Conservation (phyloP, 2,888 invertebrate species). For the Drosophila atripex region DNA sequence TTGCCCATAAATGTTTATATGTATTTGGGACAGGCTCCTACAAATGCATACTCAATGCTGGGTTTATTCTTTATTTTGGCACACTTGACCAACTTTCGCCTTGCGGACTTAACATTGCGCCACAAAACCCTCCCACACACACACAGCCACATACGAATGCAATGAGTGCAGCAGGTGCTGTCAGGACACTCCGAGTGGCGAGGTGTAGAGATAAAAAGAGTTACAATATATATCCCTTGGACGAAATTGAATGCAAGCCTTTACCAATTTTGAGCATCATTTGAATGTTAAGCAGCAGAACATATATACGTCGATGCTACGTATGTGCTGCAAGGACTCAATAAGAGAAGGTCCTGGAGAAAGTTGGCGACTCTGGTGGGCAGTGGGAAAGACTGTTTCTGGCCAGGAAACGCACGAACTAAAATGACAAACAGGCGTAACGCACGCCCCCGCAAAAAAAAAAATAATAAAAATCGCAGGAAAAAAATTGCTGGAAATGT, state of each 20-base stretch:
- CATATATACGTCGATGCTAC: slow-evolving; percentile 70
- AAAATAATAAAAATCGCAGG: slow-evolving; percentile 24
- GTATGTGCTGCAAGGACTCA: slow-evolving; percentile 7
- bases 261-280: slow-evolving; percentile 64
- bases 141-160: slow-evolving; percentile 12
- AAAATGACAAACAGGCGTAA: slow-evolving; percentile 65
- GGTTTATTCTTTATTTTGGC: slow-evolving; percentile 64
- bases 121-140: neutral
- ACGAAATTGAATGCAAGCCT: slow-evolving; percentile 65
- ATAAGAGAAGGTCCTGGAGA: neutral
- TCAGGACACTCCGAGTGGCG: neutral
- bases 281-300: slow-evolving; percentile 71
- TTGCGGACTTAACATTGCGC: slow-evolving; percentile 47
- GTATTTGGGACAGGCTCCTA: slow-evolving; percentile 7
- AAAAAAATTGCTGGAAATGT: slow-evolving; percentile 23
- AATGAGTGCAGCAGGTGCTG: slow-evolving; percentile 73
- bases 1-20: neutral
- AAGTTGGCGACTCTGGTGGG: neutral
- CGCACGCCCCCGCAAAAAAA: slow-evolving; percentile 48
- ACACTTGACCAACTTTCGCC: slow-evolving; percentile 73
- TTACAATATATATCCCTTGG: slow-evolving; percentile 64
- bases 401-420: slow-evolving; percentile 62
- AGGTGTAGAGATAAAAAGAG: neutral
- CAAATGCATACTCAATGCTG: slow-evolving; percentile 17
- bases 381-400: slow-evolving; percentile 46